Evolutionary conservation across 2,888 invertebrate genomes (phyloP), one percentile per base, ranked within the genome.

Genomic region (Frankliniella intonsa): DNA sequence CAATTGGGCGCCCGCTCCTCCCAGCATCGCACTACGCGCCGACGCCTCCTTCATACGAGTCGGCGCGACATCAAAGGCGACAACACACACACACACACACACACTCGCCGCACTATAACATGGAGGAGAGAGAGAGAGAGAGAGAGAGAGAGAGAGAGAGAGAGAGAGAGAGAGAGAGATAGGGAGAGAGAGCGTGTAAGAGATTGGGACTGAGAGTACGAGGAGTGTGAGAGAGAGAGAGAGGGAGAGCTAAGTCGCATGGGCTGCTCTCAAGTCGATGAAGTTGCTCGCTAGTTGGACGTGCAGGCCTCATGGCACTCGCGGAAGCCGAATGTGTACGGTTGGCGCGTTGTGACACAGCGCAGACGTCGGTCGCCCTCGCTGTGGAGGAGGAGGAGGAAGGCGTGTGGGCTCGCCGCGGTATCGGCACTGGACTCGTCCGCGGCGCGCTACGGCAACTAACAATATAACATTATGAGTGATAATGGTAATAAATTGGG

Each of bases 401-500:
- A 38, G 38, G n/a, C n/a, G n/a, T n/a, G n/a, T n/a, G n/a, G n/a
- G 38, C 38, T 38, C 38, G 3, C 38, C 3, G 38, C 38, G n/a
- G n/a, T n/a, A n/a, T n/a, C 38, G 38, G 38, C 38, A 38, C 38
- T 38, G 38, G 3, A 5, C 38, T 3, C 3, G 38, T 38, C 38
- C 38, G 62, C 62, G n/a, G 62, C 17, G 14, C 62, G 62, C 62
- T n/a, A 62, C 14, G 14, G 62, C 62, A 17, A 17, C n/a, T 12
- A 62, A 62, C 62, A 14, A 76, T 76, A 76, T 55, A 76, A 76
- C 25, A 76, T 25, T 69, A 69, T n/a, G 19, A 17, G 14, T n/a
- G n/a, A 69, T 76, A 76, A 76, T 69, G 22, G 22, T 22, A 69
- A 69, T 76, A 76, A 76, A 10, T 76, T n/a, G 62, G 62, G 19